phyloP scores from a whole-genome alignment of 2,888 invertebrate genomes.

The Ethmia dodecea region DNA sequence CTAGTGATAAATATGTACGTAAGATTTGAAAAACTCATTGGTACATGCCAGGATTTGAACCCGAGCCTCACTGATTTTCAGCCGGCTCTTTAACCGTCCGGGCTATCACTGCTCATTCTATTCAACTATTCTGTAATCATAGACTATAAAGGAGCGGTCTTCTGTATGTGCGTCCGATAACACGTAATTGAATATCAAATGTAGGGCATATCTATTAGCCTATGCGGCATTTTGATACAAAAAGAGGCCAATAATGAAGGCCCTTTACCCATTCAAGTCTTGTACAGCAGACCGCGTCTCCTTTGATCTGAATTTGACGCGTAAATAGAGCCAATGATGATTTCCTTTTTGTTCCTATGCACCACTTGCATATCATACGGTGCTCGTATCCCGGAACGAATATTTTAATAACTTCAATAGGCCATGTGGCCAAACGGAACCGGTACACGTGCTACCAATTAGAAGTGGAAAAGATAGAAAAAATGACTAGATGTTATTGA shows the following conservation, averaged over 20 bases:
- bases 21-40: no score
- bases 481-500: conserved; percentile 44
- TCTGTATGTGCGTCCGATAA: no score
- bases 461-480: conserved; percentile 51
- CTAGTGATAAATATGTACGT: no score
- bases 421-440: conserved; percentile 70
- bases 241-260: conserved; percentile 12
- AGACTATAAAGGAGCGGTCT: no score
- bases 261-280: conserved; percentile 7
- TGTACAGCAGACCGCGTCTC: conserved; percentile 44
- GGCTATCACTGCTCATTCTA: no score
- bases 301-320: conserved; percentile 46
- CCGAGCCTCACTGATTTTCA: no score
- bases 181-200: conserved; percentile 7
- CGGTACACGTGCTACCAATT: conserved; percentile 72
- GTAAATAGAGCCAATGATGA: no score
- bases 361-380: conserved; percentile 39
- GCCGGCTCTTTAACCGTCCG: no score
- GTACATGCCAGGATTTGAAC: no score
- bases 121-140: no score
- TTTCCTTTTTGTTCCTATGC: conserved; percentile 41
- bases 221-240: conserved; percentile 7
- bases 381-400: conserved; percentile 46
- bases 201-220: conserved; percentile 9
- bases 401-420: conserved; percentile 58